phyloP scores from a whole-genome alignment of 2,888 invertebrate genomes.

The Odontomyia ornata region DNA sequence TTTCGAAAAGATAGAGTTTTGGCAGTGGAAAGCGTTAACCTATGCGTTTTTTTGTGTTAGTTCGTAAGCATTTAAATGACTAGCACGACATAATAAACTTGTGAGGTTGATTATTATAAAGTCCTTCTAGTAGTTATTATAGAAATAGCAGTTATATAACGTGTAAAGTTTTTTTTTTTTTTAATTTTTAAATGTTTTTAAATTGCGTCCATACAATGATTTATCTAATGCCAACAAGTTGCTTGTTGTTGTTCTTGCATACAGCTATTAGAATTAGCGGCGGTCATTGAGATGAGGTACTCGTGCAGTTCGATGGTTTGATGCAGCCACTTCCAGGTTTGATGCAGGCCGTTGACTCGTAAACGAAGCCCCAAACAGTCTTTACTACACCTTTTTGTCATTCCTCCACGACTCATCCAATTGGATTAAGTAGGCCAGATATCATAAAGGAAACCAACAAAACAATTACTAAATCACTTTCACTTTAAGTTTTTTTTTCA shows the following conservation, averaged over 20 bases:
- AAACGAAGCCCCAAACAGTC: conserved; percentile 82
- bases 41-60: not conserved
- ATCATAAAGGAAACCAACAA: conserved; percentile 16
- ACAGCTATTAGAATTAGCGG: conserved; percentile 72
- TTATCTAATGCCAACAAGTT: conserved; percentile 25
- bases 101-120: not conserved
- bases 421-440: conserved; percentile 27
- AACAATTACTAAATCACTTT: conserved; percentile 18
- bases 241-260: conserved; percentile 19
- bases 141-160: not conserved
- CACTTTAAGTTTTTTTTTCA: not conserved
- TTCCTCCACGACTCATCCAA: conserved; percentile 62
- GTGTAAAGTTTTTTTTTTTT: conserved; percentile 15
- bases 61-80: conserved; percentile 23
- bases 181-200: conserved; percentile 5
- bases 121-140: not conserved
- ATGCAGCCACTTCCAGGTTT: conserved; percentile 95
- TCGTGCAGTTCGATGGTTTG: conserved; percentile 89
- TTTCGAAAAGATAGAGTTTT: conserved; percentile 9
- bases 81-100: conserved; percentile 15
- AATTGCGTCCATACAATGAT: conserved; percentile 13
- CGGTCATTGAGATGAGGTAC: conserved; percentile 82
- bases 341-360: conserved; percentile 88
- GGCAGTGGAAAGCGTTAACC: conserved; percentile 24
- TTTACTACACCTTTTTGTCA: conserved; percentile 62